Evolutionary conservation across 2,797 vertebrate genomes (phyloP).

Genomic region (Hippocampus kuda): DNA sequence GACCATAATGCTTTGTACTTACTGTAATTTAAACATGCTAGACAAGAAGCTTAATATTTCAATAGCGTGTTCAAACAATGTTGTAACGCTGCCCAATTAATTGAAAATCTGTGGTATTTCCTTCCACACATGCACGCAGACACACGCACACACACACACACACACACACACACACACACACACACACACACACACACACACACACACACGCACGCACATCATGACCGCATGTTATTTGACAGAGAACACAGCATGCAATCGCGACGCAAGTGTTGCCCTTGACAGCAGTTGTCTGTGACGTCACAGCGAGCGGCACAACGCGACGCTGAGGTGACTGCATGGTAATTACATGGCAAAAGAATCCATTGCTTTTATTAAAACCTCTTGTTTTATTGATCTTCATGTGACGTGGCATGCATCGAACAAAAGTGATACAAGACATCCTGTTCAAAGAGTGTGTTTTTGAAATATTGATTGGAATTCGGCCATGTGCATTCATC

Average conservation of each 20-base stretch:
- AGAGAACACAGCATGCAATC: not conserved
- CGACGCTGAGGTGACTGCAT: not conserved
- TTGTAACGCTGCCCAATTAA: not conserved
- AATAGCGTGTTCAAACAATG: not conserved
- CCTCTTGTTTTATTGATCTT: slow-evolving; percentile 1
- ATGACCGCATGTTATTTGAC: not conserved
- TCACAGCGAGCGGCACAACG: not conserved
- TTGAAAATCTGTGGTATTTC: not conserved
- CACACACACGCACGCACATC: not conserved
- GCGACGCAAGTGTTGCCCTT: no score
- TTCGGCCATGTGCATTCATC: slow-evolving; percentile 9
- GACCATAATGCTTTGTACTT: not conserved
- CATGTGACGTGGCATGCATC: not conserved
- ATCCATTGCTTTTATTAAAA: slow-evolving; percentile 13
- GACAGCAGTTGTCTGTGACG: not conserved
- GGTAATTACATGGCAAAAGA: slow-evolving; percentile 19
- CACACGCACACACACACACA: no score
- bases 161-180: no score
- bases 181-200: no score
- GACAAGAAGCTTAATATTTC: not conserved
- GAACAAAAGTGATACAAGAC: not conserved
- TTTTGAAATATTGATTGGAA: slow-evolving; percentile 19
- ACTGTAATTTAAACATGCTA: not conserved
- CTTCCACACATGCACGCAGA: no score
- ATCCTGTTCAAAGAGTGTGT: not conserved